A percentile compares a stretch with the other conserved stretches of the same genome.
These are phyloP conservation scores for Glaucidium brasilianum DNA, from an alignment of 2,113 vertebrate species.

Conservation along the genomic window DNA sequence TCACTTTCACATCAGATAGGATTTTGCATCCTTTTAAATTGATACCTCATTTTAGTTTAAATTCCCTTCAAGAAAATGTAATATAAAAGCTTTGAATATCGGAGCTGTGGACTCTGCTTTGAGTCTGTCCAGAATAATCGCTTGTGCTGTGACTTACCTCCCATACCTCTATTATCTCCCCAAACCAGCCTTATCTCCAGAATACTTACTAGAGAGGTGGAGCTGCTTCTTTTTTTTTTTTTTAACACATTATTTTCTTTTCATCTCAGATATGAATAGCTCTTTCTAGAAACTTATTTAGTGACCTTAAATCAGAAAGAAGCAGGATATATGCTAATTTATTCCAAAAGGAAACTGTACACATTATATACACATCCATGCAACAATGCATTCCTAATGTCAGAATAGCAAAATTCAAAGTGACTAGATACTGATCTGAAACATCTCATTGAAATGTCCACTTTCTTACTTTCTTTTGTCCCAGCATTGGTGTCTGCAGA, in stretches of 20 bases:
- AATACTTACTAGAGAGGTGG: background rate
- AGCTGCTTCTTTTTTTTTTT: background rate
- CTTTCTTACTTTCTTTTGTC: background rate
- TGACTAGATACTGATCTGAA: background rate
- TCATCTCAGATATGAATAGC: background rate
- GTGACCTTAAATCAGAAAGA: background rate
- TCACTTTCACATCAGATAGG: constrained; percentile 28
- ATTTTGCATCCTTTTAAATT: background rate
- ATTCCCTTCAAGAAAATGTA: background rate
- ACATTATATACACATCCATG: background rate
- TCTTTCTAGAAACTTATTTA: background rate
- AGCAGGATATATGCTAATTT: background rate
- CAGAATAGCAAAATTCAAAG: background rate
- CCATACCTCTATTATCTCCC: background rate
- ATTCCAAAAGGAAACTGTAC: background rate
- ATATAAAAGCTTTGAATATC: background rate
- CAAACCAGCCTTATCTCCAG: background rate
- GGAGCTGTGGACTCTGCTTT: background rate
- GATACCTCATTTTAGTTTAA: background rate
- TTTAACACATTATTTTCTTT: background rate
- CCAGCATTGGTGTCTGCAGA: background rate
- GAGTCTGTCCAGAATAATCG: background rate
- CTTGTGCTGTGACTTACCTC: background rate
- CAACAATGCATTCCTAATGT: background rate
- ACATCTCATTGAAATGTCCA: background rate